These are phyloP conservation scores for Euzophera pinguis DNA, from an alignment of 2,888 invertebrate genomes.

Conservation along the genomic window DNA sequence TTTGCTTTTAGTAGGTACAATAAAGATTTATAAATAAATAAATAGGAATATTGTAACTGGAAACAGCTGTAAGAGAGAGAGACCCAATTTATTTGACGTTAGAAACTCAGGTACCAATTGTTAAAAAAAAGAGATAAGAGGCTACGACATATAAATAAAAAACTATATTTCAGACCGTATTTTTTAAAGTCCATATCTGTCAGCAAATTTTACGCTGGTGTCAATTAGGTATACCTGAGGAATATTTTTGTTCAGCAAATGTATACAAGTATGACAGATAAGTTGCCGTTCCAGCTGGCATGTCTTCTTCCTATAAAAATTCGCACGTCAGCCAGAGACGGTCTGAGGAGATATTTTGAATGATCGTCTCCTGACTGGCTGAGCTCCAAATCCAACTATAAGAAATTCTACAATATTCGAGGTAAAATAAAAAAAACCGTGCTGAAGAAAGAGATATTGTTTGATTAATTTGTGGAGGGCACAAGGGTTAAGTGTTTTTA, in stretches of 20 bases:
- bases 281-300: slow-evolving; percentile 31
- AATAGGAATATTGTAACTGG: too few relatives aligned
- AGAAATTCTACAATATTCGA: slow-evolving; percentile 39
- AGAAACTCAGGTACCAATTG: too few relatives aligned
- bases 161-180: slow-evolving; percentile 13
- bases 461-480: too few relatives aligned
- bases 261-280: slow-evolving; percentile 24
- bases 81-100: too few relatives aligned
- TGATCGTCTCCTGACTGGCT: slow-evolving; percentile 46
- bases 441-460: neutral
- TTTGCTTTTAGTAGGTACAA: too few relatives aligned
- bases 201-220: slow-evolving; percentile 26
- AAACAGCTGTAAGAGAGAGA: too few relatives aligned
- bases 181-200: too few relatives aligned
- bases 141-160: slow-evolving; percentile 8
- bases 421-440: neutral
- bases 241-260: slow-evolving; percentile 13
- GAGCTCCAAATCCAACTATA: slow-evolving; percentile 46
- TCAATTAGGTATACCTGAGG: slow-evolving; percentile 31
- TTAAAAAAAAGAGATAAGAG: too few relatives aligned
- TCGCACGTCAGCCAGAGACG: slow-evolving; percentile 27
- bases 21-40: too few relatives aligned
- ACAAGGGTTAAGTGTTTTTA: too few relatives aligned
- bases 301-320: slow-evolving; percentile 19
- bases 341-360: slow-evolving; percentile 63